Base-by-base conservation (phyloP, 2,797 vertebrate species). In the Catamblyrhynchus diadema region DNA sequence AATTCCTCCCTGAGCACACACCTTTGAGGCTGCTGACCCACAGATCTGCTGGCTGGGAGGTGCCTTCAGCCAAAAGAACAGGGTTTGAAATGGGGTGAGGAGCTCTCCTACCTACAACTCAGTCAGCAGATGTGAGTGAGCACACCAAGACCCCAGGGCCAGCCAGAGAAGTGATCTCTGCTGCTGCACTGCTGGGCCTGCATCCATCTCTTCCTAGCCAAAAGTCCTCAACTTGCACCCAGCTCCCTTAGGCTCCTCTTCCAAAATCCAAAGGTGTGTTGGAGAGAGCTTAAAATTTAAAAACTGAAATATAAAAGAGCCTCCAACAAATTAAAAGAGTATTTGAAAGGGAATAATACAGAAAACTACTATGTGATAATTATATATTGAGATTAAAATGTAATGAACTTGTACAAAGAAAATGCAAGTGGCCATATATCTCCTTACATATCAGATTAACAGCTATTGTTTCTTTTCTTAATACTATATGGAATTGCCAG, bases 201-300 rank as follows among this genome's bases (percentile, higher is more conserved):
- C 8, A 1, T 4, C 65, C 50, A 61, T 19, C 65, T 32, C 42
- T 51, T 70, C 41, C 28, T 1, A 67, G 45, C 15, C 44, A 39
- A 10, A 79, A 85, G 10, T 23, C 42, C 41, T 65, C 60, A 14
- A 1, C 53, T 74, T 61, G 18, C 35, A 67, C 45, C 21, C 22
- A 21, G 9, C 8, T 79, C 50, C 75, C 66, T 66, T 30, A 56
- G 33, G 14, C 16, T 60, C n/a, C 50, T 32, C 50, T 78, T 74
- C 65, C 69, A 78, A 91, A 94, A 78, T 24, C n/a, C 50, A 39
- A 92, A 93, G 32, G 32, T 81, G 65, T 60, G 39, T 14, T 88
- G 53, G n/a, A 61, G 20, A 88, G 30, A 72, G 23, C 24, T 87
- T 74, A 80, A 92, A 81, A 94, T 80, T 45, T 37, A 67, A 60